phyloP scores from a whole-genome alignment of 2,113 vertebrate species.

The Phrynosoma platyrhinos region DNA sequence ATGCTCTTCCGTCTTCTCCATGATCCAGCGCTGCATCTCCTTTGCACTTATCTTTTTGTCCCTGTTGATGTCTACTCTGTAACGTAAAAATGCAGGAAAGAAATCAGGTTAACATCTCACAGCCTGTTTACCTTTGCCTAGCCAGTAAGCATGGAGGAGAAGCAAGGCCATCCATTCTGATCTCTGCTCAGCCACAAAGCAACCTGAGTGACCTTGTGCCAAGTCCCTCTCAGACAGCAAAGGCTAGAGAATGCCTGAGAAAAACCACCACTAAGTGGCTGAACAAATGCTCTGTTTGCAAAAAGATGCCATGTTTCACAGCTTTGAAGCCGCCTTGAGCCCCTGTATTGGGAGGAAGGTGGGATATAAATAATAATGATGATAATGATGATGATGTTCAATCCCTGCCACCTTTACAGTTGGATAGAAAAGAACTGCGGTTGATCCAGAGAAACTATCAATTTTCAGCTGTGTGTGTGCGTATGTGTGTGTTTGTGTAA shows the following conservation, averaged over 20 bases:
- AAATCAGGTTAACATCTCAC: background rate
- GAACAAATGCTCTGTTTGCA: background rate
- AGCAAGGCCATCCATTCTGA: background rate
- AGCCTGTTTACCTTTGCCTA: background rate
- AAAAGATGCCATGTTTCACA: no score
- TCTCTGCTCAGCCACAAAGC: background rate
- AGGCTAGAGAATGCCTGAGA: background rate
- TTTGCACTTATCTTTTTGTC: conserved; percentile 89
- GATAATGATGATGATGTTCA: no score
- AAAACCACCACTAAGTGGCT: background rate
- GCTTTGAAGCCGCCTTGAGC: no score
- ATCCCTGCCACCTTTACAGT: background rate
- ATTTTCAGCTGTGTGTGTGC: no score
- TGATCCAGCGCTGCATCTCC: conserved; percentile 96
- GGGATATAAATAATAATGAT: no score
- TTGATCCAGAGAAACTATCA: no score
- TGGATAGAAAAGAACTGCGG: background rate
- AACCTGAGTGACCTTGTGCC: background rate
- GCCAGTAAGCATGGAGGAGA: rapidly evolving
- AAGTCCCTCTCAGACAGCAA: background rate
- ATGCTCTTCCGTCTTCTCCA: conserved; percentile 95
- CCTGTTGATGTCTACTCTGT: conserved; percentile 89
- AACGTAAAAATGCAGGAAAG: rapidly evolving
- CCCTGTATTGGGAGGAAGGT: no score
- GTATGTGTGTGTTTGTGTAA: no score